Evolutionary conservation across 1,140 invertebrate genomes (phyloP), one percentile per base, ranked within the genome.

Genomic region (Bicyclus anynana): DNA sequence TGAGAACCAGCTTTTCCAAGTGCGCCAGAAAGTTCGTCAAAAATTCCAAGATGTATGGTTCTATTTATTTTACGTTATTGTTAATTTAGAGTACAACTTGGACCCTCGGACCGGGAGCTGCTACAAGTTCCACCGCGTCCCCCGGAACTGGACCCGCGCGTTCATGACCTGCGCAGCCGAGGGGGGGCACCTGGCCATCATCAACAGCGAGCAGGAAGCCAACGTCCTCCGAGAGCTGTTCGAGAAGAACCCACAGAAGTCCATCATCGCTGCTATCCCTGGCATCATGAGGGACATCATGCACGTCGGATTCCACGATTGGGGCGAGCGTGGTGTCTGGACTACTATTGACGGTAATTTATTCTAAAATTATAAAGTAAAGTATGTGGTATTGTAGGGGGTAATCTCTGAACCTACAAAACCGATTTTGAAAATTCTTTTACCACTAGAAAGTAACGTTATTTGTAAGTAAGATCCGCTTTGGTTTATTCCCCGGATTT

Each of bases 291-390:
- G 54, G 2, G 53, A 69, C 4, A 56, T 65, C 12, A 14, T 59
- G 12, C 56, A 59, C 10, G 16, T 69, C 18, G 67, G 67, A 1
- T 60, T 69, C 20, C 63, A 69, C n/a, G 67, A 65, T 49, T 65
- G 62, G 62, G 53, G 53, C 5, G 59, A 69, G 35, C 26, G 26
- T 10, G 59, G 59, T 13, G 33, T 53, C 27, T 69, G 62, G 67
- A 63, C 56, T 7, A 69, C 67, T 1, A 59, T 69, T 13, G 59
- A 69, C 23, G 67, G 67, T 65, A 50, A 56, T 13, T 33, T 49
- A 46, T 9, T 46, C n/a, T 42, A n/a, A n/a, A 35, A 35, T 4
- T 1, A 4, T 35, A 35, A 35, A 35, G n/a, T n/a, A n/a, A n/a
- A n/a, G n/a, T n/a, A n/a, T n/a, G n/a, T n/a, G n/a, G n/a, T n/a